These are phyloP conservation scores for Ceriagrion tenellum DNA, from an alignment of 2,888 invertebrate species.

Conservation along the genomic window DNA sequence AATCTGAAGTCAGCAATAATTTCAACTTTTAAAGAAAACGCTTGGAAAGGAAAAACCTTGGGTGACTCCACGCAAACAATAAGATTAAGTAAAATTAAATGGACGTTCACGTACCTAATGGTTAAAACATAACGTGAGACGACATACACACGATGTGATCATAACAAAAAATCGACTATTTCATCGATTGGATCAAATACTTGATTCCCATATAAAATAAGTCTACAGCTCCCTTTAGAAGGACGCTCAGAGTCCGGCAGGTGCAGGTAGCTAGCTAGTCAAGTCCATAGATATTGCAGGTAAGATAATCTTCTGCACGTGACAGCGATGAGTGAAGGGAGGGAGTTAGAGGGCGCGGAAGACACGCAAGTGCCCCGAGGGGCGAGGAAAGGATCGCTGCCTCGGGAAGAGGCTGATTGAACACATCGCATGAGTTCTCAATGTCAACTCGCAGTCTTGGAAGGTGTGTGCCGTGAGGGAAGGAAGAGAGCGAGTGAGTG, in stretches of 20 bases:
- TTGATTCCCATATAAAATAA: not conserved
- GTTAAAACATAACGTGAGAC: not conserved
- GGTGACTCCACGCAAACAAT: not conserved
- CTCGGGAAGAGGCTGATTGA: not conserved
- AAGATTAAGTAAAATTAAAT: not conserved
- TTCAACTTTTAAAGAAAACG: not conserved
- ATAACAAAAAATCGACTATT: not conserved
- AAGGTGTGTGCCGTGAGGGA: not conserved
- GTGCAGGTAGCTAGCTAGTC: not conserved
- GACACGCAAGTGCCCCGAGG: not conserved
- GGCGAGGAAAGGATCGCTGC: not conserved
- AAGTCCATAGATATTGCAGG: not conserved
- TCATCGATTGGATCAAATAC: not conserved
- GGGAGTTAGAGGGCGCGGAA: not conserved
- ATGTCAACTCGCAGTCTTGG: not conserved
- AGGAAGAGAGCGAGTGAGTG: not conserved
- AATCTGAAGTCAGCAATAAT: no score
- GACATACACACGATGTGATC: not conserved
- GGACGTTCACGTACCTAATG: not conserved
- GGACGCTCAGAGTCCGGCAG: not conserved
- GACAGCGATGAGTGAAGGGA: not conserved
- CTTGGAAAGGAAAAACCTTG: no score
- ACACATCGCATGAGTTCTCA: constrained; percentile 22
- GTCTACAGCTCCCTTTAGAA: not conserved
- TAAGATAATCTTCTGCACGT: not conserved